Evolutionary conservation across 30 jellyfish, hydroid and myxozoan species (phyloP).

Genomic region (Cassiopea xamachana): DNA sequence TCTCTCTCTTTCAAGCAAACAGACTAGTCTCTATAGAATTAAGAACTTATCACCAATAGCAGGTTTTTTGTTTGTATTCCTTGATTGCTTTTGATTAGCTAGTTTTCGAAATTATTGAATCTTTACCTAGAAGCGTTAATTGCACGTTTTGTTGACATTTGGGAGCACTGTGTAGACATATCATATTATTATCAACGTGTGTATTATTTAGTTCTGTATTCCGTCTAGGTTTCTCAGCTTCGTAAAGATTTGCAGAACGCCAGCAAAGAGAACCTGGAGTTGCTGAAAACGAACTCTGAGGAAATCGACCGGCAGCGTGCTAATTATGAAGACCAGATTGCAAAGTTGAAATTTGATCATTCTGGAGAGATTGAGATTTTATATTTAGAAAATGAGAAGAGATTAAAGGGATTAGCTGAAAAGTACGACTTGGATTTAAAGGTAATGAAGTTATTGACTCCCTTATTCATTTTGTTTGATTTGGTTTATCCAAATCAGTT

Average conservation of each 20-base stretch:
- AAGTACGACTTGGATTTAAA: slow-evolving; percentile 32
- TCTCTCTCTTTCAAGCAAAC: no score
- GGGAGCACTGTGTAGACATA: background rate
- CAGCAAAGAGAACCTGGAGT: slow-evolving; percentile 14
- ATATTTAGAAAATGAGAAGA: slow-evolving; percentile 54
- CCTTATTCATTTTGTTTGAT: background rate
- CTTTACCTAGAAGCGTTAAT: background rate
- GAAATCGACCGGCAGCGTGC: slow-evolving; percentile 29
- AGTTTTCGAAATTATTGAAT: background rate
- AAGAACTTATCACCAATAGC: no score
- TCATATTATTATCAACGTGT: background rate
- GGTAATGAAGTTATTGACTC: slow-evolving; percentile 23
- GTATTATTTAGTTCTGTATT: background rate
- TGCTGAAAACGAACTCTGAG: slow-evolving; percentile 17
- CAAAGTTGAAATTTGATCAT: slow-evolving; percentile 53
- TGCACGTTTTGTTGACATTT: background rate
- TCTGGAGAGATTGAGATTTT: slow-evolving; percentile 64
- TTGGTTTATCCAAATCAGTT: background rate
- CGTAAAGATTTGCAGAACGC: slow-evolving; percentile 38
- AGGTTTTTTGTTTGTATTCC: no score
- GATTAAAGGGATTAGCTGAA: slow-evolving; percentile 35
- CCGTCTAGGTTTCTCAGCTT: slow-evolving; percentile 32
- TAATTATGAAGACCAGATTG: slow-evolving; percentile 66
- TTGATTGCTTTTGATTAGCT: background rate
- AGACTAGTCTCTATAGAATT: no score